Conservation (phyloP, 2,888 invertebrate genomes). For the Prosopocoilus inquinatus region DNA sequence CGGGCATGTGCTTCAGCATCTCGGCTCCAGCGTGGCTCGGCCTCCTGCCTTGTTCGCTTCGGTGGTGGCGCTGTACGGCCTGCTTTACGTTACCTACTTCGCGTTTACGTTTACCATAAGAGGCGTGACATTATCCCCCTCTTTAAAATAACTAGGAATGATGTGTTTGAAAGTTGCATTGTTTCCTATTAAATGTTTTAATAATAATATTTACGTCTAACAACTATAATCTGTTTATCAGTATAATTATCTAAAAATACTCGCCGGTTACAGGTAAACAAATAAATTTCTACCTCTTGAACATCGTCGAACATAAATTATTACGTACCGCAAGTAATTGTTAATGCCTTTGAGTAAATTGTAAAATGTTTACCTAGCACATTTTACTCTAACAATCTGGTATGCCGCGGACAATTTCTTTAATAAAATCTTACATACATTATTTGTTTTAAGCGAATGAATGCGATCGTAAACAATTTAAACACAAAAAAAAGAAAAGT, state of each 20-base stretch:
- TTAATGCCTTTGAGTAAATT: no score
- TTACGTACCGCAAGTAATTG: no score
- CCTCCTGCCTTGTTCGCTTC: slow-evolving; percentile 33
- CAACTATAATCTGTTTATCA: slow-evolving; percentile 27
- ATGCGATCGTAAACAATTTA: no score
- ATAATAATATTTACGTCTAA: slow-evolving; percentile 35
- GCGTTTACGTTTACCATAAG: slow-evolving; percentile 35
- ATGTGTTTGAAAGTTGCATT: slow-evolving; percentile 11
- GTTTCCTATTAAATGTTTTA: slow-evolving; percentile 14
- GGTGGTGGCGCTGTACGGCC: slow-evolving; percentile 22
- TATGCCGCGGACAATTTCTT: no score
- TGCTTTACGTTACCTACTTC: slow-evolving; percentile 36
- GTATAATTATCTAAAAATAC: slow-evolving; percentile 29
- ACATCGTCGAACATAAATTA: background rate
- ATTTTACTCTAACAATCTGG: no score
- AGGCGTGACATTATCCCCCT: slow-evolving; percentile 25
- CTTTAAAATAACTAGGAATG: slow-evolving; percentile 8
- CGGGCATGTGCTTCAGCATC: slow-evolving; percentile 36
- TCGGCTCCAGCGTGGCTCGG: slow-evolving; percentile 34
- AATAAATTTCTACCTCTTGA: background rate
- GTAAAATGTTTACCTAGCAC: no score
- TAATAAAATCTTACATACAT: no score
- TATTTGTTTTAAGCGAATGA: no score
- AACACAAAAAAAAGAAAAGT: no score
- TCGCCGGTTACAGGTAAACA: slow-evolving; percentile 16